phyloP scores from a whole-genome alignment of 2,888 invertebrate genomes.

The Heliconius aoede region DNA sequence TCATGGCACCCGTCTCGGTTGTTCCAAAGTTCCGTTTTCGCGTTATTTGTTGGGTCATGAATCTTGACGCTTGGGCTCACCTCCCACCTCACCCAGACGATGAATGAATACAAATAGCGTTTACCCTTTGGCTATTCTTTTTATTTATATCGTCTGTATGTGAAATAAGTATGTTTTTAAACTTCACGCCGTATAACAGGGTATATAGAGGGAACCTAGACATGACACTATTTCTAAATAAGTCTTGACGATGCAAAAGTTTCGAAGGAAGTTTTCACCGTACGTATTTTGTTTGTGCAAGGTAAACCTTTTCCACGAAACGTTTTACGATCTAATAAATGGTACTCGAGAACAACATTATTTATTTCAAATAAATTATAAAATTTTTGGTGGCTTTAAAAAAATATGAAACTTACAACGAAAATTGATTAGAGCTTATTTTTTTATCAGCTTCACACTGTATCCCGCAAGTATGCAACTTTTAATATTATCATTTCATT shows the following conservation, averaged over 20 bases:
- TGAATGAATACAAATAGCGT: slow-evolving; percentile 46
- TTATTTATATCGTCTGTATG: slow-evolving; percentile 19
- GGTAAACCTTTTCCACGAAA: slow-evolving; percentile 40
- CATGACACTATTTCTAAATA: slow-evolving; percentile 35
- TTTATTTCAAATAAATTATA: slow-evolving; percentile 4
- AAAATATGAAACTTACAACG: neutral
- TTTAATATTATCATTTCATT: too few species aligned
- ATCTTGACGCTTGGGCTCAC: slow-evolving; percentile 45
- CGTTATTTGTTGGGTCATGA: slow-evolving; percentile 47
- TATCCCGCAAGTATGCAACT: neutral
- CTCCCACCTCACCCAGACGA: slow-evolving; percentile 43
- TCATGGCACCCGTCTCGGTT: slow-evolving; percentile 41
- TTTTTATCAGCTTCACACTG: neutral
- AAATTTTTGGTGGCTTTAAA: slow-evolving; percentile 12
- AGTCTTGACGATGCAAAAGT: slow-evolving; percentile 36
- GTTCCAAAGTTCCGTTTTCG: slow-evolving; percentile 36
- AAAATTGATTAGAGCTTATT: neutral
- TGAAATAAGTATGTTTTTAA: too few species aligned
- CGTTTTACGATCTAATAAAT: slow-evolving; percentile 34
- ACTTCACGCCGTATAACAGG: too few species aligned
- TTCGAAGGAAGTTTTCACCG: slow-evolving; percentile 37
- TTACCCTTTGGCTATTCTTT: slow-evolving; percentile 35
- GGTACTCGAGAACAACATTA: slow-evolving; percentile 14
- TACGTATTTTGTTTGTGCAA: slow-evolving; percentile 34
- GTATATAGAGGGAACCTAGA: too few species aligned